These are phyloP conservation scores for Gnatocerus cornutus DNA, from an alignment of 2,888 invertebrate genomes.

Conservation along the genomic window DNA sequence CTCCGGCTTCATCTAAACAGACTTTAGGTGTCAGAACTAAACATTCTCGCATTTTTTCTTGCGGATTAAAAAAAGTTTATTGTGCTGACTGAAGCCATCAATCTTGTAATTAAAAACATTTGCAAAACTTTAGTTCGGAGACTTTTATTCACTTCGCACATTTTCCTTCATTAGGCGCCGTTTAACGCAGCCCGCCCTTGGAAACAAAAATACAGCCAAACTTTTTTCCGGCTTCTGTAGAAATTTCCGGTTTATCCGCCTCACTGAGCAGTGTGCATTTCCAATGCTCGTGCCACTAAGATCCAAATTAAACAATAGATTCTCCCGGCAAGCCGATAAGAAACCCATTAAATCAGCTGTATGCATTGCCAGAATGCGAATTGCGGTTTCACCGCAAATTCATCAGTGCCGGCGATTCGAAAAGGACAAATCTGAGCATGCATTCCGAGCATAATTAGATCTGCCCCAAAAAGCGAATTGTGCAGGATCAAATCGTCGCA, in stretches of 20 bases:
- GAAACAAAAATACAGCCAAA: no score
- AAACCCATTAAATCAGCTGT: slow-evolving; percentile 18
- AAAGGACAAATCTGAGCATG: slow-evolving; percentile 4
- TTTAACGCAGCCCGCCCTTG: no score
- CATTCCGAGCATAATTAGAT: slow-evolving; percentile 9
- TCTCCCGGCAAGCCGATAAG: slow-evolving; percentile 23
- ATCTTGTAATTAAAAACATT: no score
- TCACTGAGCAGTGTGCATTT: not conserved
- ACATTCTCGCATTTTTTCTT: no score
- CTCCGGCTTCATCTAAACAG: no score
- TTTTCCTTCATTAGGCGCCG: no score
- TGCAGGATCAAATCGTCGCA: not conserved
- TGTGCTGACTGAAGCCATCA: no score
- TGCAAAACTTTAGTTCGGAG: no score
- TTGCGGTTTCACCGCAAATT: slow-evolving; percentile 34
- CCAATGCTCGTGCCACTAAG: not conserved
- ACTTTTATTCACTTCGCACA: no score
- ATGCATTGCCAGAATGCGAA: slow-evolving; percentile 21
- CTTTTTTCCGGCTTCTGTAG: not conserved
- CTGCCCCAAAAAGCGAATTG: not conserved
- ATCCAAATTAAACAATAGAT: slow-evolving; percentile 27
- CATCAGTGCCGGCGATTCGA: slow-evolving; percentile 17
- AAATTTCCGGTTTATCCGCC: not conserved
- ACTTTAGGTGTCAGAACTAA: no score
- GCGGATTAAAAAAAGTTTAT: no score